A percentile compares a stretch with the other conserved stretches of the same genome.
These are phyloP conservation scores for Oplegnathus fasciatus DNA, from an alignment of 2,113 vertebrate species.

Conservation along the genomic window DNA sequence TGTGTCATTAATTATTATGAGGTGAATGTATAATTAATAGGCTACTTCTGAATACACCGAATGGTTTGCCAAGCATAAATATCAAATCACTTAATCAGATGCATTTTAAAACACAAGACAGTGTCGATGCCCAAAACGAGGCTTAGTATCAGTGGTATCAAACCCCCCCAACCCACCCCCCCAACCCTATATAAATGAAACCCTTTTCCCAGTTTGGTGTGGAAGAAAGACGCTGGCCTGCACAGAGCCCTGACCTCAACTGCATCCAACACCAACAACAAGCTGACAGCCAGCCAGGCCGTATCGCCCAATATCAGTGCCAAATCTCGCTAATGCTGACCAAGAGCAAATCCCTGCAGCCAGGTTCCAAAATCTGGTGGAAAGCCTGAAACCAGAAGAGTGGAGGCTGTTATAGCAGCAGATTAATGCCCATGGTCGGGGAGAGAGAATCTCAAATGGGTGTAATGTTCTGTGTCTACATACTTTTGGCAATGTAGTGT, in stretches of 20 bases:
- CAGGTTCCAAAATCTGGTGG: slow-evolving; percentile 4
- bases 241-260: not conserved
- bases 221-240: not conserved
- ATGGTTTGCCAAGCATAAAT: not conserved
- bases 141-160: too few relatives aligned
- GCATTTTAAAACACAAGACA: too few relatives aligned
- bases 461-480: not conserved
- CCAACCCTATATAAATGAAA: not conserved
- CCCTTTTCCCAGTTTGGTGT: not conserved
- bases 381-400: not conserved
- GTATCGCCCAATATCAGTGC: not conserved
- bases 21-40: not conserved
- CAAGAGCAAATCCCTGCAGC: slow-evolving; percentile 13
- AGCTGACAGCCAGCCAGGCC: not conserved
- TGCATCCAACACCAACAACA: not conserved
- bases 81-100: not conserved
- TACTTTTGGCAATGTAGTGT: slow-evolving; percentile 32
- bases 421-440: not conserved
- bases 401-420: not conserved
- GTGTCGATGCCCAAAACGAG: not conserved
- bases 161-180: too few relatives aligned
- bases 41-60: not conserved
- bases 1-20: not conserved
- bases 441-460: not conserved
- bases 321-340: slow-evolving; percentile 27